Base-by-base conservation (phyloP, 2,888 invertebrate species). In the Ormyrus pomaceus region DNA sequence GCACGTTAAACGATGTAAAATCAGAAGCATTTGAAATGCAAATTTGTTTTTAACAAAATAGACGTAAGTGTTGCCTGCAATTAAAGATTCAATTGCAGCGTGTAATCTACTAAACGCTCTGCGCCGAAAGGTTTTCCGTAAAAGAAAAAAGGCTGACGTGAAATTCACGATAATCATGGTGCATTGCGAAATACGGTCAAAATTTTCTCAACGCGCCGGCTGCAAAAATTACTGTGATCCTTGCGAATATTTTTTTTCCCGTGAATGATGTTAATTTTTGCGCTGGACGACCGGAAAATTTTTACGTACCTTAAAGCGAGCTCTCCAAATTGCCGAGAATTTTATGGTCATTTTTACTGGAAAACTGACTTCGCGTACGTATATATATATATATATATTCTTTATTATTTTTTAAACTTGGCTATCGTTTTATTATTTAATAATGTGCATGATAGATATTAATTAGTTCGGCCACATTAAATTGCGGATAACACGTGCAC, bases 391-490 rank as follows among this genome's bases (percentile, higher is more conserved):
- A 19, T 19, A 50, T 19, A 19, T 19, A 50, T 58, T 68, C 51
- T 68, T 61, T 61, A 55, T 59, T 58, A 19, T 50, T 68, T 59
- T 48, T 11, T 53, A 46, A 19, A 45, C 11, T 55, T 55, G 48
- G 46, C 56, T 70, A 50, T 69, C 69, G 69, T 69, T 76, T 70
- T 55, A 77, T 77, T 64, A 70, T 55, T 76, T 19, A 69, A 76
- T 77, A 69, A 70, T 64, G 50, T 13, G 50, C 56, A 77, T 53
- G 50, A 34, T 55, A 53, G 48, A 70, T 70, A 77, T 70, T 70
- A 58, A 70, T 64, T 58, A 50, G 77, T 64, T 56, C 51, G 77
- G 64, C 45, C 13, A 71, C 71, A 65, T 58, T 11, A 70, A 77
- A 77, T 77, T 64, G 62, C 56, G 62, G 53, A 19, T 55, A 64